These are phyloP conservation scores for Acipenser oxyrinchus DNA, from an alignment of 2,797 vertebrate species.

Conservation along the genomic window DNA sequence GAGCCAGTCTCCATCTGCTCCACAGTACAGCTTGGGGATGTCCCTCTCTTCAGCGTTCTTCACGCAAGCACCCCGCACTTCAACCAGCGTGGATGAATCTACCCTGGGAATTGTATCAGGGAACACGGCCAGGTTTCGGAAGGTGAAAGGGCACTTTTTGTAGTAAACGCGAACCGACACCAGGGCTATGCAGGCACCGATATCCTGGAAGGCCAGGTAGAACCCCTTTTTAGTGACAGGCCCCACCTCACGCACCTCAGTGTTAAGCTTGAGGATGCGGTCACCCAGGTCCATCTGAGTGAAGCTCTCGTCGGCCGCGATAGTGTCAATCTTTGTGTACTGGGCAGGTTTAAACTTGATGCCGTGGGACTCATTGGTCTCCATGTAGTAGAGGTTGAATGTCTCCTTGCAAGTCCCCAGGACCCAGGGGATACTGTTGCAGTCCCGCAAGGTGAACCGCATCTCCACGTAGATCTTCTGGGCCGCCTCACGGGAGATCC, in stretches of 20 bases:
- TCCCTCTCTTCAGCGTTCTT: conserved; percentile 87
- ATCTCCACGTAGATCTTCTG: conserved; percentile 93
- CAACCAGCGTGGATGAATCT: conserved; percentile 89
- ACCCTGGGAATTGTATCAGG: conserved; percentile 89
- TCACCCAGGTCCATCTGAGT: conserved; percentile 94
- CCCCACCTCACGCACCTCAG: conserved; percentile 86
- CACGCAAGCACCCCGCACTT: conserved; percentile 86
- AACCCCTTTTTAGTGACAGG: conserved; percentile 84
- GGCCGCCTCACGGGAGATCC: conserved; percentile 85
- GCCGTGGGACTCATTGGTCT: conserved; percentile 78
- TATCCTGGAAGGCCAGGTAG: conserved; percentile 91
- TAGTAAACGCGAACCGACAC: conserved; percentile 90
- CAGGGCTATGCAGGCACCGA: conserved; percentile 87
- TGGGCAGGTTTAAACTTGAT: conserved; percentile 78
- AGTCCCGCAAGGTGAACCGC: conserved; percentile 88
- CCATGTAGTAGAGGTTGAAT: conserved; percentile 87
- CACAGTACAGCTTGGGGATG: conserved; percentile 86
- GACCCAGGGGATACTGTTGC: conserved; percentile 93
- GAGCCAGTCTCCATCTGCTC: conserved; percentile 92
- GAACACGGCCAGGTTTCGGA: conserved; percentile 85
- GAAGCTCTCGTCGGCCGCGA: conserved; percentile 91
- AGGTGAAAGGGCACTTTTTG: conserved; percentile 87
- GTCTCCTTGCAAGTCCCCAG: conserved; percentile 92
- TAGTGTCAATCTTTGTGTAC: conserved; percentile 88
- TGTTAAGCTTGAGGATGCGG: conserved; percentile 92